Evolutionary conservation across 1,140 invertebrate genomes (phyloP).

Genomic region (Drosophila setifemur): DNA sequence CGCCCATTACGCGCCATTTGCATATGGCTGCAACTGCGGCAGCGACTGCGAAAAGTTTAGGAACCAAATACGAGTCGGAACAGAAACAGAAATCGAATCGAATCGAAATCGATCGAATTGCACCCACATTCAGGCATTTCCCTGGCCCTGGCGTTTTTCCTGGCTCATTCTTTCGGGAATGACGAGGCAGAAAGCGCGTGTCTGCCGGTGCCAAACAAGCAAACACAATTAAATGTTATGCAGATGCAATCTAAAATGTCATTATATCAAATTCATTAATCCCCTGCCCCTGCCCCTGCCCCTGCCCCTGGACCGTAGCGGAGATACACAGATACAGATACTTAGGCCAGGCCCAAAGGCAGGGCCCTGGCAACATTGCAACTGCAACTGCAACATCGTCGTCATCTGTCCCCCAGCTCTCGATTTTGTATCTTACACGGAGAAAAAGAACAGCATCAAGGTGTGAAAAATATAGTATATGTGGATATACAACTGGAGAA

Average conservation of each 20-base stretch:
- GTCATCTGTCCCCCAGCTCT: conserved; percentile 69
- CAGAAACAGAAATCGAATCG: too few species aligned
- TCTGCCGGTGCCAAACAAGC: conserved; percentile 60
- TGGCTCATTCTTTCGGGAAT: conserved; percentile 57
- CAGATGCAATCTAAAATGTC: conserved; percentile 81
- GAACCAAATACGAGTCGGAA: too few species aligned
- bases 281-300: conserved; percentile 24
- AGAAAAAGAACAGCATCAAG: neutral
- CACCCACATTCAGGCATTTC: conserved; percentile 18
- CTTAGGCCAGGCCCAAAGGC: conserved; percentile 59
- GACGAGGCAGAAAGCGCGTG: conserved; percentile 76
- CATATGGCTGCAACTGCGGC: too few species aligned
- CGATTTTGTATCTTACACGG: conserved; percentile 52
- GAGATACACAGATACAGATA: conserved; percentile 42
- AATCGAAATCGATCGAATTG: conserved; percentile 65
- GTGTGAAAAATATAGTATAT: neutral
- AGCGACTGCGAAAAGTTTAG: conserved; percentile 62
- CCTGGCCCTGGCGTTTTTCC: conserved; percentile 12
- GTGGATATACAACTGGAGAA: too few species aligned
- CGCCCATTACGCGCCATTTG: conserved; percentile 64
- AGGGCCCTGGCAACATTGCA: conserved; percentile 52
- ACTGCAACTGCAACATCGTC: conserved; percentile 54
- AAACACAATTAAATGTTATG: conserved; percentile 82
- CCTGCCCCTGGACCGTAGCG: conserved; percentile 32
- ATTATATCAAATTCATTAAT: conserved; percentile 82